Base-by-base conservation (phyloP, 2,797 vertebrate species). In the Sebastolobus alascanus region DNA sequence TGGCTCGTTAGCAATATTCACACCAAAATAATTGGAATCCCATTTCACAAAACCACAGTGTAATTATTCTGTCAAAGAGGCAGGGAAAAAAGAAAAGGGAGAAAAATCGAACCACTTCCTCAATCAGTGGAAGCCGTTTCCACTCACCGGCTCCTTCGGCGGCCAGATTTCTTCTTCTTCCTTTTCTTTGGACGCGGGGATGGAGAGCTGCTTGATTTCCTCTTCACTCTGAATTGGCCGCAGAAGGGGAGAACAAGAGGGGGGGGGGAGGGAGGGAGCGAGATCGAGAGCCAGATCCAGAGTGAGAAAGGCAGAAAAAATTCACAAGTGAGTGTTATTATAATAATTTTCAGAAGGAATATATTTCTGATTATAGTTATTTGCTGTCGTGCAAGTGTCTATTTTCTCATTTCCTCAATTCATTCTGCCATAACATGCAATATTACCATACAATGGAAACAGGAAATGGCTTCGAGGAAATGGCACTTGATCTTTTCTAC, bases 91-190 rank as follows among this genome's bases (percentile, higher is more conserved):
- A 72, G 33, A 29, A 73, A 55, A 52, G 14, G 22, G 8, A 59
- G 33, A 58, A 46, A 78, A 80, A 71, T 43, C 11, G 7, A 79
- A 78, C 25, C 55, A 70, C 79, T 79, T 86, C 73, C 14, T 43
- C 40, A 43, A 84, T 80, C 68, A 80, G 70, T 8, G 13, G 58
- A 77, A 59, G 72, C 56, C 8, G 46, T 31, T 78, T 80, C 73
- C 77, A 95, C 97, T 97, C 93, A 99, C 98, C 98, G 97, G 90
- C 96, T 99, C 90, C 97, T 96, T 84, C 97, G 95, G 82, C 96
- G 97, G 52, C 97, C 94, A 0, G 97, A 97, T 96, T 98, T 99
- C 96, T 99, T 99, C 94, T 99, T 99, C 96, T 99, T 99, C 87
- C 97, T 97, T 94, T 99, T 99, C 94, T 98, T 99, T 71, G 97